phyloP scores from a whole-genome alignment of 2,797 vertebrate species.

The Rhinichthys osculus region DNA sequence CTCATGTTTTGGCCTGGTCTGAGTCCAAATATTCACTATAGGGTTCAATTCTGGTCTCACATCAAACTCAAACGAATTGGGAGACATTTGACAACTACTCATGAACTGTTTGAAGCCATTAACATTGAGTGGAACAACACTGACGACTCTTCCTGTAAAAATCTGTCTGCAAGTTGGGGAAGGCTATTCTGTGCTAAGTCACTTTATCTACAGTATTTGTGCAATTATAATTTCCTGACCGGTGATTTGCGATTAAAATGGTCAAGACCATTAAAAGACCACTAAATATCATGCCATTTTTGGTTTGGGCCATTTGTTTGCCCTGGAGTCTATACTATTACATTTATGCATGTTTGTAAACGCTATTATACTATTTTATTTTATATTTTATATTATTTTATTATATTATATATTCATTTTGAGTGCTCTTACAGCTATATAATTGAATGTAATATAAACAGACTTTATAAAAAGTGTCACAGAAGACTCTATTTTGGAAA shows the following conservation, averaged over 20 bases:
- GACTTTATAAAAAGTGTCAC: not conserved
- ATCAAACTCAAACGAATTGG: not conserved
- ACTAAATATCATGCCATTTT: not conserved
- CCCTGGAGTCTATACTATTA: not conserved
- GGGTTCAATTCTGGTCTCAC: not conserved
- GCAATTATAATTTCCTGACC: too few species aligned
- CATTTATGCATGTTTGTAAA: not conserved
- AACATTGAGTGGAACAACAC: too few species aligned
- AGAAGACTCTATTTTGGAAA: not conserved
- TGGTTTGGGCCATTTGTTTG: not conserved
- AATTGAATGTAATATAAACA: not conserved
- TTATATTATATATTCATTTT: not conserved
- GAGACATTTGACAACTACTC: too few species aligned
- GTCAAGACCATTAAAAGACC: not conserved
- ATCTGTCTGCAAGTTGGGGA: too few species aligned
- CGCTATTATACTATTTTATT: not conserved
- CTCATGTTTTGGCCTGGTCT: not conserved
- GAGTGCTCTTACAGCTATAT: not conserved
- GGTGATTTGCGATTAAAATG: not conserved
- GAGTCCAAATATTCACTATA: too few species aligned
- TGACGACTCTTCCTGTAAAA: too few species aligned
- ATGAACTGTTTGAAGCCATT: too few species aligned
- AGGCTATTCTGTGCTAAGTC: too few species aligned
- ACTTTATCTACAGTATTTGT: too few species aligned
- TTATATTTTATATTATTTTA: not conserved